phyloP scores from a whole-genome alignment of 2,888 invertebrate species.

The Boloria selene region DNA sequence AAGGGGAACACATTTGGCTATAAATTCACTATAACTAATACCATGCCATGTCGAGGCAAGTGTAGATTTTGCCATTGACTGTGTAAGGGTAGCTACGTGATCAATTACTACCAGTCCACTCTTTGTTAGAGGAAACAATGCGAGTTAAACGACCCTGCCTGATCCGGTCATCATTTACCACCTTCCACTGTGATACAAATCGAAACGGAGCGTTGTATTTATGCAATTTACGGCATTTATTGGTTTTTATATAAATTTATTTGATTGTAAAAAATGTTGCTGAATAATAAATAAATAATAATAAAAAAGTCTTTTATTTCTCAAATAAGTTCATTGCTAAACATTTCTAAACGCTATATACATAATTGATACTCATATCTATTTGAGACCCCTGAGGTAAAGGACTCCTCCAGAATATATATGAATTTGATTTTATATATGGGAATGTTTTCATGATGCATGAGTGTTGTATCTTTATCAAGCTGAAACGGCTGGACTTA shows the following conservation, averaged over 20 bases:
- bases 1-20: not conserved
- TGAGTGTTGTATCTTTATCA: too few species aligned
- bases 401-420: too few species aligned
- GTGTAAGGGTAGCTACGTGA: slow-evolving; percentile 35
- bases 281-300: too few species aligned
- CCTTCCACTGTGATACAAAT: slow-evolving; percentile 25
- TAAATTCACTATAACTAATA: slow-evolving; percentile 5
- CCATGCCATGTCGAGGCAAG: slow-evolving; percentile 3
- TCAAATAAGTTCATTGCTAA: too few species aligned
- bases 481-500: too few species aligned
- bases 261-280: too few species aligned
- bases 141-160: slow-evolving; percentile 36
- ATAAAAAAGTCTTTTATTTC: too few species aligned
- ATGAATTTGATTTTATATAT: too few species aligned
- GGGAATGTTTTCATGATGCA: too few species aligned
- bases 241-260: not conserved
- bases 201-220: not conserved
- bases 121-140: slow-evolving; percentile 40
- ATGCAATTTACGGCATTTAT: slow-evolving; percentile 1
- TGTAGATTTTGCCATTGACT: slow-evolving; percentile 30
- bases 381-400: too few species aligned
- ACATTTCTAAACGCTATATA: too few species aligned
- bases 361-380: too few species aligned
- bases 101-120: slow-evolving; percentile 36
- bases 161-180: slow-evolving; percentile 36